These are phyloP conservation scores for Caenorhabditis elegans DNA, from an alignment of 1,140 invertebrate genomes.

Conservation along the genomic window DNA sequence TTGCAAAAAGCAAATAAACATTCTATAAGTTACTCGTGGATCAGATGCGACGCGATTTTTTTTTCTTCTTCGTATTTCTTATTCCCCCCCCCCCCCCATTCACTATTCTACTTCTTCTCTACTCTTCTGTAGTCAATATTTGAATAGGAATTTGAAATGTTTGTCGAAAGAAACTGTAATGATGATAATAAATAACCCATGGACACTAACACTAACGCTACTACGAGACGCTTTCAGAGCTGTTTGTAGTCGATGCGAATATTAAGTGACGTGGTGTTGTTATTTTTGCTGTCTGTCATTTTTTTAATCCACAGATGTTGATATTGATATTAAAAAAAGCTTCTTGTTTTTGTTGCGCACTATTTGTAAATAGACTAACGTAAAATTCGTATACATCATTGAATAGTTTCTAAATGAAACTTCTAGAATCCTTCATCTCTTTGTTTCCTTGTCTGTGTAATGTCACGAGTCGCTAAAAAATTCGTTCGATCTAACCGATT, in stretches of 20 bases:
- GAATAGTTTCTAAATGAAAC: no score
- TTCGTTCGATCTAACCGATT: background rate
- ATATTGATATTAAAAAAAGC: conserved; percentile 18
- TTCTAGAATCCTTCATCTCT: no score
- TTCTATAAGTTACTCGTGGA: conserved; percentile 28
- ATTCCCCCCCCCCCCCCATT: no score
- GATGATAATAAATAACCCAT: conserved; percentile 20
- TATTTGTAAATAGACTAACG: no score
- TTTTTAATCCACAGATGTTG: background rate
- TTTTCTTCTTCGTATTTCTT: background rate
- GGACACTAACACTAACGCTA: conserved; percentile 16
- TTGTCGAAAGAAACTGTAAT: conserved; percentile 21
- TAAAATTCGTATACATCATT: no score
- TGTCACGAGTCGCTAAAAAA: background rate
- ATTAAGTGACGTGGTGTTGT: conserved; percentile 9
- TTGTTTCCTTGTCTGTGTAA: background rate
- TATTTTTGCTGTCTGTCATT: background rate
- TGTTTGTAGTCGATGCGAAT: background rate
- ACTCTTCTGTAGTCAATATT: conserved; percentile 18
- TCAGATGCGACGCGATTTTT: background rate
- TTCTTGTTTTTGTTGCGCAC: background rate
- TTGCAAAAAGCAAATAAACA: conserved; percentile 32
- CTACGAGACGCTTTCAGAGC: conserved; percentile 6
- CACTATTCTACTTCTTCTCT: background rate
- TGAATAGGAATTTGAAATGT: conserved; percentile 19